Evolutionary conservation across 2,888 invertebrate genomes (phyloP), one percentile per base, ranked within the genome.

Genomic region (Thelaira solivaga): DNA sequence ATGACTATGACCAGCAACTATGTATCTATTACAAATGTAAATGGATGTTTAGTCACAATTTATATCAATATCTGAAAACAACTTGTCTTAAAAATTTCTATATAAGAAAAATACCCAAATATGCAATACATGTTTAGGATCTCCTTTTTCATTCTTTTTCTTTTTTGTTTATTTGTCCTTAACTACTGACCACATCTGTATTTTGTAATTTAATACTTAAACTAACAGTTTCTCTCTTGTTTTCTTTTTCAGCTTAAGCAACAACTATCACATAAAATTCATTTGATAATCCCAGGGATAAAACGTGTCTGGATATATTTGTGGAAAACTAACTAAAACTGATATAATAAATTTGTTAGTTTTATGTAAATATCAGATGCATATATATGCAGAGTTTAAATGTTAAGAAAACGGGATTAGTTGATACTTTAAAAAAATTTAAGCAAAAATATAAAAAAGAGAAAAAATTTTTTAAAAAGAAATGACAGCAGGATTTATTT

Each of bases 141-240:
- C 11, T 64, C 11, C 31, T 34, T 16, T 34, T 6, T 7, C 39
- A 11, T 22, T 22, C 22, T 49, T 39, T 69, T 29, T n/a, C n/a
- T n/a, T 16, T 29, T 64, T 18, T 31, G 20, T 51, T 45, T 43
- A 18, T 6, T 36, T 34, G 39, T 41, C 64, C 51, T 73, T 77
- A 74, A 74, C 74, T 71, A 78, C 65, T 74, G 78, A 78, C 78
- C 78, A 74, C 78, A 78, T 61, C 78, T 78, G 78, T 71, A 61
- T 22, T 36, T 47, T 26, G 78, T 78, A 71, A 78, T 61, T 74
- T 74, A 78, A 78, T 74, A 61, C 69, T 65, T 26, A 51, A 61
- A 55, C 45, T 55, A 68, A 64, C 62, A 67, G 45, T 64, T 26
- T n/a, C n/a, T n/a, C n/a, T n/a, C n/a, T n/a, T n/a, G n/a, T n/a